Base-by-base conservation (phyloP, 53 echinoderm and acorn worm genomes). In the Pentamera pediparva region DNA sequence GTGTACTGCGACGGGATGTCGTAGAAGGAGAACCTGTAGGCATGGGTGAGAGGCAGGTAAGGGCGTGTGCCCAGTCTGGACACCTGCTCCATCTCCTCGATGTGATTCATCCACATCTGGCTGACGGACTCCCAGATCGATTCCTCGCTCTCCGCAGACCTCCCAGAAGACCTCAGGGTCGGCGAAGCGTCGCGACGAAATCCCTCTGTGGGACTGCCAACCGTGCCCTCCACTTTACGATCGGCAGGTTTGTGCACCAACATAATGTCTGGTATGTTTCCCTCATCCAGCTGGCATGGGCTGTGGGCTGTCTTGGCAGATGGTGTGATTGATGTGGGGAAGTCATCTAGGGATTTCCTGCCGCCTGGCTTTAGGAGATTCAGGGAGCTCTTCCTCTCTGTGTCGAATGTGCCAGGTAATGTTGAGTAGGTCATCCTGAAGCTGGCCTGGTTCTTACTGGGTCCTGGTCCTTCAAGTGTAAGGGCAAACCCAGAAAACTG, bases 391-490 rank as follows among this genome's bases (percentile, higher is more conserved):
- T 15, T 40, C 2, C 27, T 17, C n/a, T 41, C 25, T 4, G 21
- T 67, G 27, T 40, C 45, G n/a, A 85, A 35, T 21, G 34, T 77
- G 21, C 61, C 79, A 1, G 92, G 92, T 8, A 83, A 77, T 18
- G 92, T 92, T 15, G 92, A 89, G 76, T 92, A 89, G 8, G 86
- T 83, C 86, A 92, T 89, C n/a, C 86, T 79, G 50, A 67, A 84
- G n/a, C 74, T 55, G 24, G 47, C 56, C 28, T 82, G 65, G 39
- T 56, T 67, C 18, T 70, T 72, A 18, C 64, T 54, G 21, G 81
- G 74, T 18, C 39, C 54, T 43, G 80, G 77, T 26, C 41, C 5
- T 69, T 69, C 24, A 27, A 77, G 30, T 39, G 59, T 53, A 70
- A 47, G 27, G 60, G 37, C 37, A 65, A 65, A 40, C 22, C 40